Base-by-base conservation (phyloP, 2,797 vertebrate species). In the Scarus forsteni region DNA sequence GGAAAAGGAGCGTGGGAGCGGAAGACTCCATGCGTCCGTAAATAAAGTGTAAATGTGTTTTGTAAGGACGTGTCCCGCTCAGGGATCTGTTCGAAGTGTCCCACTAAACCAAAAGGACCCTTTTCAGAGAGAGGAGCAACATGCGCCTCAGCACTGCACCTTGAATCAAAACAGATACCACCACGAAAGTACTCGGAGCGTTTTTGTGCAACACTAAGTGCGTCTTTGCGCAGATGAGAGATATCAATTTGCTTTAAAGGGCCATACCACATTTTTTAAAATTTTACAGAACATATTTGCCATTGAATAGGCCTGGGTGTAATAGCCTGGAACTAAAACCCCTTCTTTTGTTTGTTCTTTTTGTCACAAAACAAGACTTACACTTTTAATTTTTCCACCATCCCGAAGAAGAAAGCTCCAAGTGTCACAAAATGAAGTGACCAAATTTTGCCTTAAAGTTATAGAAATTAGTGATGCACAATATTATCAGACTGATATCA, bases 81-180 rank as follows among this genome's bases (percentile, higher is more conserved):
- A 0, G 1, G 10, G 2, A 19, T 27, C 27, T 27, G 27, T 27
- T 27, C 10, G 49, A 27, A 27, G 34, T 38, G 12, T 51, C 18
- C 35, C 52, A 10, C 3, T 11, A 16, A 27, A 12, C 12, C 13
- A 3, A 5, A 5, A 8, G n/a, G 49, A 8, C 5, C 18, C 8
- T 0, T 4, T 0, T 27, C 27, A 12, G 18, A 2, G 10, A 64
- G 48, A 49, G 65, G 74, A 75, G 68, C 77, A 80, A 80, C 74
- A 58, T 58, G 35, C 70, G 58, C 68, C 54, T 52, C 35, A 43
- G 16, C 49, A 10, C 1, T 15, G 5, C 9, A 10, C 9, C 8
- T 48, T 3, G 12, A 27, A 45, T 10, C 9, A 11, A 38, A 38
- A 38, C 8, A 35, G 6, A 11, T 2, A 0, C 13, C 27, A 8